Evolutionary conservation across 2,113 vertebrate genomes (phyloP).

Genomic region (Salvelinus fontinalis): DNA sequence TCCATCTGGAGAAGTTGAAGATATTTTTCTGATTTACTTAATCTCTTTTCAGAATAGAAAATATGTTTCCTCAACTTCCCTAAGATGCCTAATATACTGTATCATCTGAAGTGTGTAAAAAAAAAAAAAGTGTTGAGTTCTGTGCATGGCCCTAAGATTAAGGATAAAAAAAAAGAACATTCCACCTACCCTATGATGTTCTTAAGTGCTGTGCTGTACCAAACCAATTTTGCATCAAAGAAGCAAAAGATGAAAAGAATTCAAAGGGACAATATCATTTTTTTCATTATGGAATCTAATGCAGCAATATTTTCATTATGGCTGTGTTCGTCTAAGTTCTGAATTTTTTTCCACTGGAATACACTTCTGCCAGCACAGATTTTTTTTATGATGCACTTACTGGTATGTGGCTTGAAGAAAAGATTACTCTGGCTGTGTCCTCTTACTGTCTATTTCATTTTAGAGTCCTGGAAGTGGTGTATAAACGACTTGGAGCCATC

Average conservation of each 20-base stretch:
- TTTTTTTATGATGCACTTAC: background rate
- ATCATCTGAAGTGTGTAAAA: background rate
- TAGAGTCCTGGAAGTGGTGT: background rate
- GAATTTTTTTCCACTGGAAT: background rate
- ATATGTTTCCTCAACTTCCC: background rate
- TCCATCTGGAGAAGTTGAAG: too few species aligned
- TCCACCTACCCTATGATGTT: conserved; percentile 53
- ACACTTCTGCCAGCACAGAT: too few species aligned
- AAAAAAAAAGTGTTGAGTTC: background rate
- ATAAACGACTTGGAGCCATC: background rate
- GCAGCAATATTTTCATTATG: conserved; percentile 38
- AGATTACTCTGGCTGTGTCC: background rate
- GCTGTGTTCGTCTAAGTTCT: conserved; percentile 6
- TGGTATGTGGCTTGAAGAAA: background rate
- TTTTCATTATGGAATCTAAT: conserved; percentile 45
- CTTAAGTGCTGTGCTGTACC: conserved; percentile 54
- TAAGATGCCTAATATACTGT: background rate
- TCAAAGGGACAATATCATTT: too few species aligned
- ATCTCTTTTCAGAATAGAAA: too few species aligned
- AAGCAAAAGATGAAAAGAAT: conserved; percentile 44
- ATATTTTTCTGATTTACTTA: too few species aligned
- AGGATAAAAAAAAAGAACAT: conserved; percentile 32
- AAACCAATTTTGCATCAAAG: conserved; percentile 71
- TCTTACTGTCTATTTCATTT: background rate
- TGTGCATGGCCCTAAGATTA: conserved; percentile 14